Evolutionary conservation across 2,888 invertebrate genomes (phyloP), one percentile per base, ranked within the genome.

Genomic region (Aquatica leii): DNA sequence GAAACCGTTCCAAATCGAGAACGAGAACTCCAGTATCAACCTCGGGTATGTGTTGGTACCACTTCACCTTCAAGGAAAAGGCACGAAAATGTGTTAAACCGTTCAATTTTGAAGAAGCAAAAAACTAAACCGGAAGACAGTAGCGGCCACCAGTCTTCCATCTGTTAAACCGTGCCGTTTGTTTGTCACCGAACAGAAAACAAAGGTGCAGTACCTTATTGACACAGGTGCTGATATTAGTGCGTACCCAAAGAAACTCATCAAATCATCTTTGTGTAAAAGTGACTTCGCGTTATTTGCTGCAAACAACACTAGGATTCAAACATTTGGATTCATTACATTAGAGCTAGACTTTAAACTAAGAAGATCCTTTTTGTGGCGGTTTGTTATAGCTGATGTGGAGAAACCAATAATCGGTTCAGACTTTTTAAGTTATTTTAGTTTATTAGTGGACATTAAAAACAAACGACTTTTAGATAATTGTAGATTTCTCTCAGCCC

Each of bases 381-480:
- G 49, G 2, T 72, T 72, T 40, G n/a, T 69, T 3, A 50, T 72
- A 4, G 71, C 71, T 62, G 65, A 69, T 9, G 62, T 70, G 8
- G 24, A 34, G 4, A 55, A 53, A 20, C 55, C 69, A 8, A 70
- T 69, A n/a, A 65, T 70, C n/a, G 71, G 68, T 8, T 62, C 65
- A 9, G 67, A 71, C 52, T 70, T 69, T 56, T 34, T 72, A 37
- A 18, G 24, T 9, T 41, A 65, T 52, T 67, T 43, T 37, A 60
- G 52, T 11, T 49, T 71, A 41, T 11, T 68, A 20, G 62, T 66
- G 2, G 67, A 69, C 41, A 11, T 69, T 6, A 15, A 35, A 20
- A 50, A 56, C 14, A 14, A 34, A 6, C 50, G 50, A 35, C 40
- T 69, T 9, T 34, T 64, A 2, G 69, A 69, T 41, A n/a, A 31